These are phyloP conservation scores for Caenorhabditis sulstoni DNA, from an alignment of 2,888 invertebrate genomes.

Conservation along the genomic window DNA sequence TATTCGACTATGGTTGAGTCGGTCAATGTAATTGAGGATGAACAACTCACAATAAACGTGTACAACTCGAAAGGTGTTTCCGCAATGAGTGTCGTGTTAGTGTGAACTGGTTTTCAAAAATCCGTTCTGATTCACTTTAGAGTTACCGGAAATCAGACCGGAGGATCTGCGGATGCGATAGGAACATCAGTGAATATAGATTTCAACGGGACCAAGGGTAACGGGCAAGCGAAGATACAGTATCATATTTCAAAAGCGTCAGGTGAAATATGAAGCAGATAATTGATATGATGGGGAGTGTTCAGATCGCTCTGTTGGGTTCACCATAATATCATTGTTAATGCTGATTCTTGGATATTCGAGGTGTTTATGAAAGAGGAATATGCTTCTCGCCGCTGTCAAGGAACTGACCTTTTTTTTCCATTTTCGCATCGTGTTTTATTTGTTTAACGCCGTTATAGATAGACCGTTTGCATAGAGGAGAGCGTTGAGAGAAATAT, in stretches of 20 bases:
- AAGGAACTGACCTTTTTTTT: not conserved
- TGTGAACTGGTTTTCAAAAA: not conserved
- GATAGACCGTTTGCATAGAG: slow-evolving; percentile 28
- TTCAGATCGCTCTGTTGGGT: no score
- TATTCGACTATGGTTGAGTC: slow-evolving; percentile 51
- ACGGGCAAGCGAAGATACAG: slow-evolving; percentile 47
- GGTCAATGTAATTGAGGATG: slow-evolving; percentile 36
- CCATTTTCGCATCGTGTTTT: slow-evolving; percentile 36
- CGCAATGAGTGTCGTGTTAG: slow-evolving; percentile 54
- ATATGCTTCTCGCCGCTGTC: no score
- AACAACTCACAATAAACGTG: slow-evolving; percentile 49
- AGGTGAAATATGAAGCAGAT: slow-evolving; percentile 13
- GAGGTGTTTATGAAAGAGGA: no score
- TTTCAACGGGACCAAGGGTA: slow-evolving; percentile 23
- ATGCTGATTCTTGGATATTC: no score
- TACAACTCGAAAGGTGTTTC: slow-evolving; percentile 29
- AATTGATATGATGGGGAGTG: no score
- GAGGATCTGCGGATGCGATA: slow-evolving; percentile 46
- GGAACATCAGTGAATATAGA: slow-evolving; percentile 43
- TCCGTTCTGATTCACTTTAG: not conserved
- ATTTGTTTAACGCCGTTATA: slow-evolving; percentile 37
- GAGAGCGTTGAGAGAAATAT: slow-evolving; percentile 36
- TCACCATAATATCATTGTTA: no score
- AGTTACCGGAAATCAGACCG: slow-evolving; percentile 57
- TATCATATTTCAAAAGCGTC: slow-evolving; percentile 49